A percentile compares a stretch with the other conserved stretches of the same genome.
Conservation (phyloP, 2,888 invertebrate genomes). For the Drosophila anceps region DNA sequence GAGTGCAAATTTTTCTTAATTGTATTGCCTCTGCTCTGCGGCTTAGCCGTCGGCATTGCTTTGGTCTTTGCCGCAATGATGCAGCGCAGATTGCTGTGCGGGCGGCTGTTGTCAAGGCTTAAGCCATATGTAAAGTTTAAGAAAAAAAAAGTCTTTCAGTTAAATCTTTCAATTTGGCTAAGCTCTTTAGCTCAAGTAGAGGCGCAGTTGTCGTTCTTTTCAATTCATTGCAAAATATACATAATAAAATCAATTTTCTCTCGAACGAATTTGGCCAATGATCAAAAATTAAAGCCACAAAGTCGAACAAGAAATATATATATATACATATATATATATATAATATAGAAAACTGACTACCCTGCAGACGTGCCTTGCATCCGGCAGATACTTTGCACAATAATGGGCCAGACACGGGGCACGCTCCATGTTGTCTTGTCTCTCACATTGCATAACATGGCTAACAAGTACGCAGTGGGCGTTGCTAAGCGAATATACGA, state of each 20-base stretch:
- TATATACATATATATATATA: not conserved
- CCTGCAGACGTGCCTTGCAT: constrained; percentile 50
- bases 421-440: constrained; percentile 57
- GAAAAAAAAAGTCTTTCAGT: not conserved
- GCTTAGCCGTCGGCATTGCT: constrained; percentile 47
- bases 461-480: constrained; percentile 27
- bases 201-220: constrained; percentile 31
- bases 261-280: constrained; percentile 34
- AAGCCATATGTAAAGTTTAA: constrained; percentile 22
- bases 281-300: constrained; percentile 36
- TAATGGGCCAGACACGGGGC: constrained; percentile 54
- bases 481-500: not conserved
- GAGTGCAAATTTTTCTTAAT: constrained; percentile 2
- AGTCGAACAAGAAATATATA: not conserved
- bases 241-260: constrained; percentile 53
- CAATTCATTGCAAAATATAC: constrained; percentile 22
- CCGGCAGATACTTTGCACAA: constrained; percentile 57
- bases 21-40: constrained; percentile 9
- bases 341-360: not conserved
- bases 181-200: constrained; percentile 19
- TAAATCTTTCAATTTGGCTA: constrained; percentile 2
- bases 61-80: constrained; percentile 37
- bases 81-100: constrained; percentile 18
- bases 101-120: constrained; percentile 33
- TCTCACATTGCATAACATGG: constrained; percentile 58